phyloP scores from a whole-genome alignment of 2,888 invertebrate species.

The Suillia variegata region DNA sequence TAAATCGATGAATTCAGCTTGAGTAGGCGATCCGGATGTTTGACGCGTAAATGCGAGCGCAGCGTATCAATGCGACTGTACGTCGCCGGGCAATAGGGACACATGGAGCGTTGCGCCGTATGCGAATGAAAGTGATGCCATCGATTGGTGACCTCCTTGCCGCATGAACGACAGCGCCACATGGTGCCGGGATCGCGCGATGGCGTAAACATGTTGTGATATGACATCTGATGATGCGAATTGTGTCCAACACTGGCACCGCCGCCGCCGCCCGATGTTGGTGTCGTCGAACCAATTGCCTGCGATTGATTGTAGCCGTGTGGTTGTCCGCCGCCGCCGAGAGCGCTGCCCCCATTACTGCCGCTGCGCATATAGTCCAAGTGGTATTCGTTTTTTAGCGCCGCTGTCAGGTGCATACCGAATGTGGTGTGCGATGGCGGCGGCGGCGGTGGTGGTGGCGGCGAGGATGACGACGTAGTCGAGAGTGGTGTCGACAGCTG shows the following conservation, averaged over 20 bases:
- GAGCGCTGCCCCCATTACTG: constrained; percentile 36
- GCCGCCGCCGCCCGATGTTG: constrained; percentile 32
- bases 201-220: constrained; percentile 84
- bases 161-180: constrained; percentile 82
- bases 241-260: too few relatives aligned
- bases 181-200: constrained; percentile 73
- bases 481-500: constrained; percentile 57
- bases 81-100: constrained; percentile 84
- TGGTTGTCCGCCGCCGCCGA: constrained; percentile 33
- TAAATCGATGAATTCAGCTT: constrained; percentile 58
- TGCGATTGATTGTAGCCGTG: constrained; percentile 45
- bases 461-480: constrained; percentile 52
- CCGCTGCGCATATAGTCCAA: constrained; percentile 50
- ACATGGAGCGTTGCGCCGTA: constrained; percentile 78
- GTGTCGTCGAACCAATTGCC: constrained; percentile 37
- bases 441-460: too few relatives aligned
- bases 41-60: constrained; percentile 79
- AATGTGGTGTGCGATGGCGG: constrained; percentile 55
- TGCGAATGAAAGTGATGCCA: constrained; percentile 89
- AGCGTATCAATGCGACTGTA: constrained; percentile 88
- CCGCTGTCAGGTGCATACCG: constrained; percentile 56
- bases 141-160: constrained; percentile 85
- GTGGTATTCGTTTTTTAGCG: constrained; percentile 57
- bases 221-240: constrained; percentile 67
- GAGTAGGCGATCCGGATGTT: constrained; percentile 66